Evolutionary conservation across 2,797 vertebrate species (phyloP), one percentile per base, ranked within the genome.

Genomic region (Prunella strophiata): DNA sequence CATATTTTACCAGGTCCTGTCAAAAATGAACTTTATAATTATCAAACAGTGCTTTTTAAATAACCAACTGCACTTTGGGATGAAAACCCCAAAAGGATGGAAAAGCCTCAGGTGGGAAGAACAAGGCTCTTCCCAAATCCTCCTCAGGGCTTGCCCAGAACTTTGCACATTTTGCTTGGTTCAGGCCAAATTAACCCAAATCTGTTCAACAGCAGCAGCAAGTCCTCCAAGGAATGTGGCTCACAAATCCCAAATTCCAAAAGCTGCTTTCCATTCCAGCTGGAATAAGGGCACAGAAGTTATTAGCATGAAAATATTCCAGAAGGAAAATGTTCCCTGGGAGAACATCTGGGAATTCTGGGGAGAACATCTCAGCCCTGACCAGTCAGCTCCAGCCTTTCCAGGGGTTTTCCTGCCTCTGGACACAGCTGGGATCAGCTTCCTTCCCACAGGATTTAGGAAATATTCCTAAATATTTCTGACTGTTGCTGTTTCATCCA

Each of bases 281-380:
- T 40, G 65, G 29, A 59, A 34, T 26, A 32, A 48, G 16, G 14
- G 21, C 36, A 76, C 8, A 0, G 23, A 4, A 26, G 18, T 50
- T 30, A 9, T 12, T 4, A 57, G 66, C n/a, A 20, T 47, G 32
- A 32, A 40, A 61, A n/a, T 34, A 47, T 4, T 32, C 26, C 48
- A n/a, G 2, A 0, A 26, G 0, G 4, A 58, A 51, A 43, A 11
- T 1, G 16, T 62, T 72, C 51, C 50, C n/a, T n/a, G 32, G 29
- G 16, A 72, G 32, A 68, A 51, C 40, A 55, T 3, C 18, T 26
- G 27, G 42, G 63, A 65, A 20, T 42, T 25, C 13, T 40, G 29
- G 23, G 52, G 29, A 70, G 27, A 16, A 45, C 45, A 66, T 5
- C 67, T 65, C 34, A 30, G 9, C 48, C 38, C 38, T 9, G 4